A percentile compares a stretch with the other conserved stretches of the same genome.
These are phyloP conservation scores for Eolophus roseicapilla DNA, from an alignment of 2,113 vertebrate species.

Conservation along the genomic window DNA sequence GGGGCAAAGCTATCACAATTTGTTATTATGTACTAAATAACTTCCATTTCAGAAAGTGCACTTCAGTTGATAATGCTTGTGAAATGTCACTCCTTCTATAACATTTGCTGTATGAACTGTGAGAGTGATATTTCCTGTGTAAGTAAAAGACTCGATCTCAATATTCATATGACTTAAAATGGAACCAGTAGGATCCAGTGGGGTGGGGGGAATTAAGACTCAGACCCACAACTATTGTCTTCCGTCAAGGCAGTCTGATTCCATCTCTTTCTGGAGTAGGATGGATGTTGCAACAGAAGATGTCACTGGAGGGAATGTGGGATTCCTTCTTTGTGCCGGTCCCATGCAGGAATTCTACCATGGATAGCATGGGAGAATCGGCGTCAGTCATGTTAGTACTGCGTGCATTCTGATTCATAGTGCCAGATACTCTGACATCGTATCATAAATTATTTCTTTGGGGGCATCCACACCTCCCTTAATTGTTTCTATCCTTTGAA, in stretches of 20 bases:
- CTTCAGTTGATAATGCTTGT: neutral
- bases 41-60: neutral
- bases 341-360: neutral
- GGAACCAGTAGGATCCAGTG: neutral
- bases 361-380: neutral
- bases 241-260: neutral
- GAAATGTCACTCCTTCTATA: neutral
- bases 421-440: slow-evolving; percentile 31
- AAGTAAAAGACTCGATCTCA: neutral
- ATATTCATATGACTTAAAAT: neutral
- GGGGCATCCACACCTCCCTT: slow-evolving; percentile 39
- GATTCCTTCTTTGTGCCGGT: neutral
- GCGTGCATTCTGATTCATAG: neutral
- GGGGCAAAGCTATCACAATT: neutral
- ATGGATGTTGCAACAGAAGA: neutral
- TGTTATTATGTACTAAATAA: neutral
- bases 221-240: neutral
- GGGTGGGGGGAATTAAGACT: neutral
- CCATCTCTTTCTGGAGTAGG: neutral
- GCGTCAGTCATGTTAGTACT: neutral
- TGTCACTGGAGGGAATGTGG: neutral
- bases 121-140: neutral
- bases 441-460: slow-evolving; percentile 21
- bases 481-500: slow-evolving; percentile 56
- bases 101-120: neutral